Conservation (phyloP, 2,113 vertebrate species). For the Taurulus bubalis region DNA sequence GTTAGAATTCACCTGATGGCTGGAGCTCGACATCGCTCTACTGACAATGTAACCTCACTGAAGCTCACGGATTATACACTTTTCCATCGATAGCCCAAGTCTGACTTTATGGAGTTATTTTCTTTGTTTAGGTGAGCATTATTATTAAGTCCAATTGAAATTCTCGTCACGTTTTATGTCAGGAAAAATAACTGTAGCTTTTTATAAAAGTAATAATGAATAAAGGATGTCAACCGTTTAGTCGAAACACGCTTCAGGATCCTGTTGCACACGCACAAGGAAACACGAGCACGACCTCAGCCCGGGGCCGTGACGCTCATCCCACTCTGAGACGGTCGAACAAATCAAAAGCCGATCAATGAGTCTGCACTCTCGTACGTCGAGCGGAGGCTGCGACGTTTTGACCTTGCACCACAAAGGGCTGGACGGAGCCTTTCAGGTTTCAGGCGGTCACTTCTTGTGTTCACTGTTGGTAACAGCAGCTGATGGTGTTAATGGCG, state of each 20-base stretch:
- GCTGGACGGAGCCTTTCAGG: background rate
- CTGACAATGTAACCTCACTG: background rate
- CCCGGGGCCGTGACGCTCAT: background rate
- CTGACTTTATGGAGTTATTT: background rate
- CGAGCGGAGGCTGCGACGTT: background rate
- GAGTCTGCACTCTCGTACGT: too few relatives aligned
- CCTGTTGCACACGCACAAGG: background rate
- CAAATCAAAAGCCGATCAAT: conserved; percentile 21
- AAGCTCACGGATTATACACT: too few relatives aligned
- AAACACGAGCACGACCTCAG: background rate
- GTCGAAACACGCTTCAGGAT: background rate
- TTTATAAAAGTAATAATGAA: background rate
- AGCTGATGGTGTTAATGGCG: too few relatives aligned
- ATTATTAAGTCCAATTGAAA: background rate
- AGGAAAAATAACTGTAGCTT: background rate
- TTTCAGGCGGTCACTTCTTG: background rate
- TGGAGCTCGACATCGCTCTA: background rate
- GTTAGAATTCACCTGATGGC: background rate
- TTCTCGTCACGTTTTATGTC: background rate
- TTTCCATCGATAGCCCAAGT: too few relatives aligned
- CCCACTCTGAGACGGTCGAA: conserved; percentile 7
- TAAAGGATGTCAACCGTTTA: background rate
- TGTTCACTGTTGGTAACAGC: too few relatives aligned
- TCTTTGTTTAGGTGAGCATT: background rate
- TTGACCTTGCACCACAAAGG: conserved; percentile 13